Evolutionary conservation across 2,797 vertebrate genomes (phyloP), one percentile per base, ranked within the genome.

Genomic region (Simalia tracyae): DNA sequence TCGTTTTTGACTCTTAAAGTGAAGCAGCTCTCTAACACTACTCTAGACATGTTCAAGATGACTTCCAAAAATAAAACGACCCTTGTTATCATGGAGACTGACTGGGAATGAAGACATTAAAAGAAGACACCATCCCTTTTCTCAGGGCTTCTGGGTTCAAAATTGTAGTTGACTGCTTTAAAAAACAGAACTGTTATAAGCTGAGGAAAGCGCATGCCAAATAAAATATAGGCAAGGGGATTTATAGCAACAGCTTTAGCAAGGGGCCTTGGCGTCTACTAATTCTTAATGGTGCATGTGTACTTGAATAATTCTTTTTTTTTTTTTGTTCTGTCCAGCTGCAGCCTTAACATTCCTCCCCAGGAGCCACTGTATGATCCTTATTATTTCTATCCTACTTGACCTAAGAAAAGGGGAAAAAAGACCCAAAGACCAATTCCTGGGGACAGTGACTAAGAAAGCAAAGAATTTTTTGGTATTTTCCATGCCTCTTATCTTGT

Each of bases 181-280:
- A 95, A 96, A 95, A 96, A 95, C 93, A 42, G 64, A 87, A 84
- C 60, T 54, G 5, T 93, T 97, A 92, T 94, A 89, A 63, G 50
- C 26, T 94, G 87, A 93, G 96, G 93, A 93, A 96, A 15, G 56
- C 88, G 88, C 59, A 92, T 95, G 91, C 86, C 90, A 96, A 96
- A 95, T 66, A 95, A 94, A 94, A 95, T 95, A 93, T 42, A 90
- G 60, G 84, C 72, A 92, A 91, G 50, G 94, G 89, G 93, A 96
- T 96, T 94, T 96, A 94, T 84, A 95, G 92, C 0, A 1, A 93
- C 87, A 95, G 57, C 93, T 95, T 95, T 94, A 94, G 86, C 63
- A 94, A 95, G 81, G 76, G 93, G 64, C 87, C 93, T 96, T 95
- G 17, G 59, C 86, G 66, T 94, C 91, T 96, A 63, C 89, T 94